Evolutionary conservation across 2,888 invertebrate genomes (phyloP), one percentile per base, ranked within the genome.

Genomic region (Hypsopygia costalis): DNA sequence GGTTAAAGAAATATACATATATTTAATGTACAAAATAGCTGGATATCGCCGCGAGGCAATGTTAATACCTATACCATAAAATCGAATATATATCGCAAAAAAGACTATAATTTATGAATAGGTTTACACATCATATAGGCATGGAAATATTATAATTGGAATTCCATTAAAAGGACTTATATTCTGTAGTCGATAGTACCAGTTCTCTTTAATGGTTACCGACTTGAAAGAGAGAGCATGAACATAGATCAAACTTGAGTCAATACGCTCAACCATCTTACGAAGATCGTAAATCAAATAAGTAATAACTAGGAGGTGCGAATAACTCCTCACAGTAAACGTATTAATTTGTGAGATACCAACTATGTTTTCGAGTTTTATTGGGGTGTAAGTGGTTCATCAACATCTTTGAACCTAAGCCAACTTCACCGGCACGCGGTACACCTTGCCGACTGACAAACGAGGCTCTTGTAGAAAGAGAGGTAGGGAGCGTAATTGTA

Each of bases 241-340:
- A 33, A n/a, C 1, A 20, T 9, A 33, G 6, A 20, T 34, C 3
- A 11, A 25, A 22, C 21, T 25, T 11, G 7, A 34, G 7, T 8
- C 34, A 25, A 11, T 21, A 25, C 7, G 11, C 25, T 25, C 20
- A 34, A 16, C 2, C 25, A 11, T 34, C 25, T 25, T 12, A 12
- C 27, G 29, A 29, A 20, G n/a, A 25, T 8, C 25, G 10, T 36
- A 20, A 21, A 20, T 21, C 30, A 36, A 30, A 22, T 11, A 36
- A 28, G 6, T 11, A 30, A 22, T 11, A 36, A 28, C 4, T 11
- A 30, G 22, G 7, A 37, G 30, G 30, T 31, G 36, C 11, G 31
- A 37, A 37, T 11, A 30, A 37, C 21, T 30, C 30, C 31, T 28
- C 29, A 21, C 7, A 30, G 27, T 35, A 25, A 21, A 22, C 31